Evolutionary conservation across 2,888 invertebrate species (phyloP).

Genomic region (Cosmia pyralina): DNA sequence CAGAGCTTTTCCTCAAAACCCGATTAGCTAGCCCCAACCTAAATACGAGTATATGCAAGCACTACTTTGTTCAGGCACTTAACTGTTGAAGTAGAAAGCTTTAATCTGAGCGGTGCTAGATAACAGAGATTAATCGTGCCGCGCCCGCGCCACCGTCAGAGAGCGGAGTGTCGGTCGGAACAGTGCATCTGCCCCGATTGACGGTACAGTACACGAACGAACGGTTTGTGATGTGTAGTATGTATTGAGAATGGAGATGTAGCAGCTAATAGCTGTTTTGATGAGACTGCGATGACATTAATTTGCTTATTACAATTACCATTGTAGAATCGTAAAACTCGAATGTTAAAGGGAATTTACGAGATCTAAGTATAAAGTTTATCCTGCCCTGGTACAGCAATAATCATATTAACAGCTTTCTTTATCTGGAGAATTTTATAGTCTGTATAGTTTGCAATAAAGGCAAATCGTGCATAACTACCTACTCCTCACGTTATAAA

Average conservation of each 20-base stretch:
- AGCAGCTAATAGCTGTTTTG: not conserved
- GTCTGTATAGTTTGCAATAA: not conserved
- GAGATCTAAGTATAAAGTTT: constrained; percentile 3
- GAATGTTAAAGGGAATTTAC: not conserved
- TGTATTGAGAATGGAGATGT: constrained; percentile 22
- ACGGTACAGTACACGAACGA: constrained; percentile 31
- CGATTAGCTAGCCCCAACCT: constrained; percentile 20
- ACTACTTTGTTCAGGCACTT: constrained; percentile 45
- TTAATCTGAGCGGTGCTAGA: constrained; percentile 36
- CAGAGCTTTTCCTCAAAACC: constrained; percentile 8
- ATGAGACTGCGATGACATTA: constrained; percentile 1
- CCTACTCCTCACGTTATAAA: not conserved
- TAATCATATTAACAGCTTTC: constrained; percentile 1
- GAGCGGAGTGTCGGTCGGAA: constrained; percentile 9
- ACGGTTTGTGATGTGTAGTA: constrained; percentile 24
- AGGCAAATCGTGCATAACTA: not conserved
- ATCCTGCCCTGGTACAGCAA: no score
- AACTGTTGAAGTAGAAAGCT: constrained; percentile 52
- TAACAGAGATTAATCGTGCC: constrained; percentile 50
- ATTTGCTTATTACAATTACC: not conserved
- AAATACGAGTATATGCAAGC: constrained; percentile 28
- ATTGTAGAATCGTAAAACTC: constrained; percentile 1
- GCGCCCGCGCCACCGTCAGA: constrained; percentile 33
- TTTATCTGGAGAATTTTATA: not conserved
- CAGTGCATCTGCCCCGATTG: constrained; percentile 7